Evolutionary conservation across 2,888 invertebrate genomes (phyloP).

Genomic region (Platerodrilus igneus): DNA sequence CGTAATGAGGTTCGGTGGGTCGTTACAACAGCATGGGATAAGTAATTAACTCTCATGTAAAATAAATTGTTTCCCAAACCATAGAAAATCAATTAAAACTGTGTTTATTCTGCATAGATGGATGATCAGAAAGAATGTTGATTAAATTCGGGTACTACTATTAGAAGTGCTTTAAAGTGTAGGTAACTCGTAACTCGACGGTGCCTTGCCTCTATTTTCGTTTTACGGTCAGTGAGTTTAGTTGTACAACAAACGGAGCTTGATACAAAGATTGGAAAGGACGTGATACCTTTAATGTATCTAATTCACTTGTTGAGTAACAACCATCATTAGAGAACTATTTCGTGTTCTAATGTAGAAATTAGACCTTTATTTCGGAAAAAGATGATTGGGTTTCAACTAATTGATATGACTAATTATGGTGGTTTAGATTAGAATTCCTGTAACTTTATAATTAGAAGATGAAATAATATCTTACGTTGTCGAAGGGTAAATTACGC

Average conservation of each 20-base stretch:
- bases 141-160: constrained; percentile 25
- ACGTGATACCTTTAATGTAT: too few relatives aligned
- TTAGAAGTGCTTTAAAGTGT: constrained; percentile 18
- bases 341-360: too few relatives aligned
- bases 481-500: too few relatives aligned
- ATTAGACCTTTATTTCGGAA: too few relatives aligned
- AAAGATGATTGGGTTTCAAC: too few relatives aligned
- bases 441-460: too few relatives aligned
- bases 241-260: constrained; percentile 24
- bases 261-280: constrained; percentile 20
- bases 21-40: neutral
- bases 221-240: constrained; percentile 22
- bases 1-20: neutral
- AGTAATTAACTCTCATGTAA: constrained; percentile 14
- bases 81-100: constrained; percentile 30
- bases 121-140: constrained; percentile 30
- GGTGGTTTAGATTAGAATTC: too few relatives aligned
- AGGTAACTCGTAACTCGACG: constrained; percentile 22
- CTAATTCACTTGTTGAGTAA: too few relatives aligned
- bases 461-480: too few relatives aligned
- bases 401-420: too few relatives aligned
- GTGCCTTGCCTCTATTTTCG: constrained; percentile 24
- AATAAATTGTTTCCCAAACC: constrained; percentile 22
- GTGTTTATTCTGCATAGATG: constrained; percentile 29
- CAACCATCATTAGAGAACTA: too few relatives aligned